These are phyloP conservation scores for Saccopteryx bilineata DNA, from an alignment of 2,113 vertebrate genomes.

Conservation along the genomic window DNA sequence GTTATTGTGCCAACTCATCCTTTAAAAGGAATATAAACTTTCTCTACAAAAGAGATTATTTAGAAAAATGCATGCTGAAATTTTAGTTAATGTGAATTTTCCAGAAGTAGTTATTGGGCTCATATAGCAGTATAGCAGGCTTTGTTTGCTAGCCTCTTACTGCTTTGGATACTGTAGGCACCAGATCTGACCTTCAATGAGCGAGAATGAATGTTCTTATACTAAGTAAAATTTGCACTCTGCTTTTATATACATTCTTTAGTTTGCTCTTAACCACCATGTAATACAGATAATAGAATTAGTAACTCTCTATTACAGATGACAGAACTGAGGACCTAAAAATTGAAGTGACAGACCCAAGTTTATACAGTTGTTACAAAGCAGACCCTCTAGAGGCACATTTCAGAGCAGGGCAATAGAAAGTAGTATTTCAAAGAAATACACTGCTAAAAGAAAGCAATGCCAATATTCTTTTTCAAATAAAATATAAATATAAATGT, in stretches of 20 bases:
- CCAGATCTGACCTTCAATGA: background rate
- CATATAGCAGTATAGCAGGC: fast-evolving
- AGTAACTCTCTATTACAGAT: background rate
- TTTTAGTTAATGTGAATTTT: background rate
- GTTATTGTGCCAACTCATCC: background rate
- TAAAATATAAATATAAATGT: background rate
- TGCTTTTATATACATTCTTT: background rate
- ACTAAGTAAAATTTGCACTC: background rate
- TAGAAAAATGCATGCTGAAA: background rate
- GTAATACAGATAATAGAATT: background rate
- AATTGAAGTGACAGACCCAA: background rate
- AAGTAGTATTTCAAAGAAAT: background rate
- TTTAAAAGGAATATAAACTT: background rate
- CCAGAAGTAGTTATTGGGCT: background rate
- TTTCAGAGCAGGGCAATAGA: background rate
- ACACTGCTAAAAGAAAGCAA: background rate
- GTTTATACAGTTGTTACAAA: background rate
- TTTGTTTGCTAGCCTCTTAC: background rate
- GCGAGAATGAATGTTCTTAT: background rate
- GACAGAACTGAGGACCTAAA: background rate
- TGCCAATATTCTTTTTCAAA: background rate
- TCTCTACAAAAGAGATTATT: background rate
- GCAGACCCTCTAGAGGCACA: fast-evolving
- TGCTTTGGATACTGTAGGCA: background rate
- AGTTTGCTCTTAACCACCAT: background rate